A percentile compares a stretch with the other conserved stretches of the same genome.
Conservation (phyloP, 2,113 vertebrate species). For the Ploceus nigricollis region DNA sequence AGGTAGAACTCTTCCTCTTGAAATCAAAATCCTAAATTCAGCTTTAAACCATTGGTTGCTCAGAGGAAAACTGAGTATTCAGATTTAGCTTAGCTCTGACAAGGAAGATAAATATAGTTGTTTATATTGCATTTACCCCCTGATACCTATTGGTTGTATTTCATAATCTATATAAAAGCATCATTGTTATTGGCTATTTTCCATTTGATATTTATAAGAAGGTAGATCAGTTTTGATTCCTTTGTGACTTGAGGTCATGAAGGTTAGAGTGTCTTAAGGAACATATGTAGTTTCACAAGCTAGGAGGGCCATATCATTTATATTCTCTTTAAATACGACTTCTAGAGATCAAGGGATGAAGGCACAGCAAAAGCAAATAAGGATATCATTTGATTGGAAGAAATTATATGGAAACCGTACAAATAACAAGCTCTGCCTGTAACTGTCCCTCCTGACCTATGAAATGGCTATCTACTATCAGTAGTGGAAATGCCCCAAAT, state of each 20-base stretch:
- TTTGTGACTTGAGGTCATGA: neutral
- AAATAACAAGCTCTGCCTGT: neutral
- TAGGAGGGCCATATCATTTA: neutral
- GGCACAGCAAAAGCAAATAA: neutral
- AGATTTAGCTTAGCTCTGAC: neutral
- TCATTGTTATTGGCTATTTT: neutral
- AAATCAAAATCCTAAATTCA: neutral
- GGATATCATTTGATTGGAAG: neutral
- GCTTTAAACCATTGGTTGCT: neutral
- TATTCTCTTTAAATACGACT: neutral
- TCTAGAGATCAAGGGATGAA: neutral
- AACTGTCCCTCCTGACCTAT: neutral
- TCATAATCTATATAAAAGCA: neutral
- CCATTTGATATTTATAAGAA: neutral
- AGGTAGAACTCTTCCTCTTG: neutral
- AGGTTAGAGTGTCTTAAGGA: neutral
- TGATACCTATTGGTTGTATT: neutral
- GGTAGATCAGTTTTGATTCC: neutral
- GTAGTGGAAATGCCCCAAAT: neutral
- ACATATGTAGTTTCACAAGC: fast-evolving
- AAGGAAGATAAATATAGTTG: neutral
- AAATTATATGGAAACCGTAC: neutral
- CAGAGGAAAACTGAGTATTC: neutral
- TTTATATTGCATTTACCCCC: neutral
- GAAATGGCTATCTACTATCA: neutral